A percentile compares a stretch with the other conserved stretches of the same genome.
phyloP scores from a whole-genome alignment of 2,113 vertebrate species.

The Saimiri boliviensis region DNA sequence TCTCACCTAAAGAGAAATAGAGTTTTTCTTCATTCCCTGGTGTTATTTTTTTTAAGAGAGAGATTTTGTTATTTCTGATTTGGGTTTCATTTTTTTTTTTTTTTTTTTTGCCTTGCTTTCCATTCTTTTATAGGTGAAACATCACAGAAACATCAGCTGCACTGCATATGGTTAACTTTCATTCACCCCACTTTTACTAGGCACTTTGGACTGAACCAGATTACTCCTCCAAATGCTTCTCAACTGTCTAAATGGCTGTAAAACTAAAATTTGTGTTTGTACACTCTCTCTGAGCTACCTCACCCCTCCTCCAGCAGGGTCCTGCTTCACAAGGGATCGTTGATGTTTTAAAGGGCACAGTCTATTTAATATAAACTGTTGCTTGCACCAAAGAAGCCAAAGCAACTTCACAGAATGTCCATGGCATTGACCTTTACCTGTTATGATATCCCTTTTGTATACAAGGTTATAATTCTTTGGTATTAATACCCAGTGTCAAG shows the following conservation, averaged over 20 bases:
- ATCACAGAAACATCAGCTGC: conserved; percentile 37
- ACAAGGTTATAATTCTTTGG: not conserved
- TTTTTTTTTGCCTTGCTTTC: not conserved
- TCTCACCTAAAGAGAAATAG: not conserved
- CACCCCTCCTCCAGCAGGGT: not conserved
- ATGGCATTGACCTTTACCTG: not conserved
- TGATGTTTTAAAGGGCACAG: conserved; percentile 30
- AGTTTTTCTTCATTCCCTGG: not conserved
- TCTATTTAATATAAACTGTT: conserved; percentile 1
- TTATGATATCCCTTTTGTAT: not conserved
- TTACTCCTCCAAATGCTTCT: conserved; percentile 41
- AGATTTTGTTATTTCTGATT: conserved; percentile 45
- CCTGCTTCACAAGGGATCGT: not conserved
- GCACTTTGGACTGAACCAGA: conserved; percentile 48
- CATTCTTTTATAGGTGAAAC: conserved; percentile 2
- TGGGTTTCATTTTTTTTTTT: not conserved
- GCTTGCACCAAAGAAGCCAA: not conserved
- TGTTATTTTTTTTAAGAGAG: not conserved
- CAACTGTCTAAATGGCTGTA: conserved; percentile 40
- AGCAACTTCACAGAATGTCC: not conserved
- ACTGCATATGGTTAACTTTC: not conserved
- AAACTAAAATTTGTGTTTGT: not conserved
- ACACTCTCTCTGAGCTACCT: not conserved
- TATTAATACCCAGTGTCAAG: not conserved
- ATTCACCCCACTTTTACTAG: conserved; percentile 60